A percentile compares a stretch with the other conserved stretches of the same genome.
Conservation (phyloP, 2,113 vertebrate genomes). For the Piprites chloris region DNA sequence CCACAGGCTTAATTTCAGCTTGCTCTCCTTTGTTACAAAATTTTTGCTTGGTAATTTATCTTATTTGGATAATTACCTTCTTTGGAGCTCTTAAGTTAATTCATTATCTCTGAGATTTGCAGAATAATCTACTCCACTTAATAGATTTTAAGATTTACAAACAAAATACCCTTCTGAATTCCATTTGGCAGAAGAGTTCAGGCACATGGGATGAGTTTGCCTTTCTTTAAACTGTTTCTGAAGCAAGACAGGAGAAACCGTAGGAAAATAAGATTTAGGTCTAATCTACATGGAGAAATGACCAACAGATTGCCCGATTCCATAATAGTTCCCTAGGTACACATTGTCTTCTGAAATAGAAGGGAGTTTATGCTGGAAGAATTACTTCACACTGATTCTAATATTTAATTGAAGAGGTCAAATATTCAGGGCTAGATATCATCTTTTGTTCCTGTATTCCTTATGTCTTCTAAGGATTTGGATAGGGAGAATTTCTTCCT, state of each 20-base stretch:
- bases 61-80: background rate
- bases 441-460: background rate
- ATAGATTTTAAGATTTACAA: background rate
- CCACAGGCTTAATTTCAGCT: background rate
- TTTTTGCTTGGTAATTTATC: background rate
- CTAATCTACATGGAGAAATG: constrained; percentile 5
- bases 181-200: background rate
- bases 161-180: background rate
- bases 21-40: background rate
- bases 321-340: background rate
- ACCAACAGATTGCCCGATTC: background rate
- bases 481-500: background rate
- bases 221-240: background rate
- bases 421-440: background rate
- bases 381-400: background rate
- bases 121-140: background rate
- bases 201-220: background rate
- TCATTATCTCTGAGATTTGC: background rate
- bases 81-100: background rate
- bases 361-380: background rate
- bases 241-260: background rate
- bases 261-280: background rate
- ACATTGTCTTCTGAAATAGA: background rate
- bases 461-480: background rate
- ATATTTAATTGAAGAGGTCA: background rate